phyloP scores from a whole-genome alignment of 2,888 invertebrate genomes.

The Dasypolia templi region DNA sequence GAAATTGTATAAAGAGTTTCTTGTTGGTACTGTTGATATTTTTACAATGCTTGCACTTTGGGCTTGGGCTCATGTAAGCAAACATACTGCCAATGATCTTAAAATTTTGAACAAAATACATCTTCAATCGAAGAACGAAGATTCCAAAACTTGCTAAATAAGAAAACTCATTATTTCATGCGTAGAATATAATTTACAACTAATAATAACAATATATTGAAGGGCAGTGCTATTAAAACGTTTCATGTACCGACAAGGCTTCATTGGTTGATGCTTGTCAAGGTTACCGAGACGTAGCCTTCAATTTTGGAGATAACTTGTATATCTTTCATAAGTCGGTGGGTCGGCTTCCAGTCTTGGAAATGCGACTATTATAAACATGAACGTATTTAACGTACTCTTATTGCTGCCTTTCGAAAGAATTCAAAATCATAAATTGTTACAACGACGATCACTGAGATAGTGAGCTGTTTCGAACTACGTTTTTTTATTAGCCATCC shows the following conservation, averaged over 20 bases:
- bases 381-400: background rate
- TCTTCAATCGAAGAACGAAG: too few species aligned
- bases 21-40: conserved; percentile 48
- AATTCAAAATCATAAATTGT: conserved; percentile 6
- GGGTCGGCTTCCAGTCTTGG: background rate
- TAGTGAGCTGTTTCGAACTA: conserved; percentile 10
- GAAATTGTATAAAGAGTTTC: conserved; percentile 65
- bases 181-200: background rate
- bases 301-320: background rate
- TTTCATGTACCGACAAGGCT: background rate
- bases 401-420: background rate
- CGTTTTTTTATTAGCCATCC: conserved; percentile 22
- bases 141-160: background rate
- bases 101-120: conserved; percentile 7
- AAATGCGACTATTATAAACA: background rate
- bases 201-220: background rate
- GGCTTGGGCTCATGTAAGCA: background rate
- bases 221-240: background rate
- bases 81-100: background rate
- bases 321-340: background rate
- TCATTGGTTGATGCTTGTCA: background rate
- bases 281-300: conserved; percentile 12
- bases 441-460: background rate
- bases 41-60: conserved; percentile 17
- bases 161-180: background rate